Percentiles rank a stretch among this genome's conserved stretches.
Evolutionary conservation across 2,888 invertebrate genomes (phyloP).

Genomic region (Cantharis rufa): DNA sequence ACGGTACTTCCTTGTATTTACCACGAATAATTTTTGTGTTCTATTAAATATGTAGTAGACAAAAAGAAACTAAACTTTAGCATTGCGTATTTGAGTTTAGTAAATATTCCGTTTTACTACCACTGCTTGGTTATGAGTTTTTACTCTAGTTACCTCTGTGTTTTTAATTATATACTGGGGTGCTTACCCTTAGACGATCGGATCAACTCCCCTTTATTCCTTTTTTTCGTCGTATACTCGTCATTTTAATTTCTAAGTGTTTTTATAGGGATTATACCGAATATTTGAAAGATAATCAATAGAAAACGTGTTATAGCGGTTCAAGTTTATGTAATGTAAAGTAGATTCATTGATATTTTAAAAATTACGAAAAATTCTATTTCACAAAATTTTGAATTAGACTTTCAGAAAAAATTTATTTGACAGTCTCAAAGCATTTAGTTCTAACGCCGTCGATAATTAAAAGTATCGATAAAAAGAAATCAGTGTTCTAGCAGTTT

Average conservation of each 20-base stretch:
- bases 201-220: not conserved
- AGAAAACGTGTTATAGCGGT: not conserved
- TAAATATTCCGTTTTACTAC: not conserved
- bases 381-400: not conserved
- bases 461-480: too few species aligned
- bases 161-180: not conserved
- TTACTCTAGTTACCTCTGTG: not conserved
- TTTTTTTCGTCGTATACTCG: not conserved
- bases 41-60: not conserved
- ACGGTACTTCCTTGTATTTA: conserved; percentile 17
- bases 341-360: not conserved
- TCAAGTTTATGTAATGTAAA: not conserved
- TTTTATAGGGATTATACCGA: not conserved
- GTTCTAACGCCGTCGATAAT: too few species aligned
- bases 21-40: not conserved
- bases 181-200: not conserved
- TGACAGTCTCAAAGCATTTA: too few species aligned
- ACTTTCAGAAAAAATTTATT: not conserved
- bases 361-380: not conserved
- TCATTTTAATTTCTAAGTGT: not conserved
- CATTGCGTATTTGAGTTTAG: not conserved
- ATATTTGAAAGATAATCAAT: not conserved
- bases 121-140: not conserved
- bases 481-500: too few species aligned
- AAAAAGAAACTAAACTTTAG: not conserved